phyloP scores from a whole-genome alignment of 1,140 invertebrate genomes.

The Trypoxylus dichotomus region DNA sequence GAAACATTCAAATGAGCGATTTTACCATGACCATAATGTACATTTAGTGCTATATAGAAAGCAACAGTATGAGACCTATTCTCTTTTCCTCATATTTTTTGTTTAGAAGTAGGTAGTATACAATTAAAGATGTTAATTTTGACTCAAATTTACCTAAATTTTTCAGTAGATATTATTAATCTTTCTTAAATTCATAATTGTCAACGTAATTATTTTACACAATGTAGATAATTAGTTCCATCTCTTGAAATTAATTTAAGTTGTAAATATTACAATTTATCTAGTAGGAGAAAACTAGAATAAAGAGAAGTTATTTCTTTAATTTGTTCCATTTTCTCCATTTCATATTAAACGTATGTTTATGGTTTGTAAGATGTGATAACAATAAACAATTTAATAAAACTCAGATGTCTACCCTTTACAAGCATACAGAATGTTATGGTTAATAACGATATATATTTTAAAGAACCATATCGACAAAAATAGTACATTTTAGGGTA shows the following conservation, averaged over 20 bases:
- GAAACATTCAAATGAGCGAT: not conserved
- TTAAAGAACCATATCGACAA: no score
- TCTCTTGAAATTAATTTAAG: not conserved
- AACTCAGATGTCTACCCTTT: not conserved
- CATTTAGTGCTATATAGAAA: slow-evolving; percentile 28
- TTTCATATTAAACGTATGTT: not conserved
- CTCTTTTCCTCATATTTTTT: not conserved
- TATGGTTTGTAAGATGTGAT: no score
- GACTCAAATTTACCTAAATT: slow-evolving; percentile 19
- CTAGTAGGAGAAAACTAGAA: not conserved
- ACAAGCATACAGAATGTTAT: not conserved
- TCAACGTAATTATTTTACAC: not conserved
- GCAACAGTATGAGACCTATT: slow-evolving; percentile 30
- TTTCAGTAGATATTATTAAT: slow-evolving; percentile 19
- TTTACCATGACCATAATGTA: not conserved
- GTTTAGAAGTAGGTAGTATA: slow-evolving; percentile 15
- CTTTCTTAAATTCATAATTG: slow-evolving; percentile 4
- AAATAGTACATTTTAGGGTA: no score
- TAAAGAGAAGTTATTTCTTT: not conserved
- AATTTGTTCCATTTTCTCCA: not conserved
- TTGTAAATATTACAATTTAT: not conserved
- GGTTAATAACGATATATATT: no score
- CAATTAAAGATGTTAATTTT: slow-evolving; percentile 14
- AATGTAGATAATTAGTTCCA: slow-evolving; percentile 21
- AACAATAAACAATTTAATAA: not conserved